Evolutionary conservation across 2,113 vertebrate genomes (phyloP).

Genomic region (Dicrurus megarhynchus): DNA sequence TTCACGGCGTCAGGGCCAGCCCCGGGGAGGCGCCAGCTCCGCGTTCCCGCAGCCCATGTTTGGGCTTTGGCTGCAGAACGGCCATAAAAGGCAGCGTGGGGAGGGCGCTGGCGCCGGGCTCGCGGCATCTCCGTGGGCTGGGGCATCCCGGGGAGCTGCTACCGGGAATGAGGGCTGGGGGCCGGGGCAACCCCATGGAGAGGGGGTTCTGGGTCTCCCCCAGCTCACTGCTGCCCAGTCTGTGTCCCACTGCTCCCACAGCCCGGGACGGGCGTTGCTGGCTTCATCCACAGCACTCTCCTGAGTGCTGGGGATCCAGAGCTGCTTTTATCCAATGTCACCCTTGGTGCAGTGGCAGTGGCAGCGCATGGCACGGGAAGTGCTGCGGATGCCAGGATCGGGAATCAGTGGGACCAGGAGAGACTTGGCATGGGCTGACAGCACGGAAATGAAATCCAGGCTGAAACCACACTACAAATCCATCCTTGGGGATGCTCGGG

Average conservation of each 20-base stretch:
- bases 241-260: neutral
- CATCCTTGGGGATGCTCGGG: neutral
- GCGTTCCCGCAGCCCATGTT: constrained; percentile 3
- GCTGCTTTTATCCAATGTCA: fast-evolving
- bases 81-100: constrained; percentile 63
- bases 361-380: fast-evolving
- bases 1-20: neutral
- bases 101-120: neutral
- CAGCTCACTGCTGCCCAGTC: fast-evolving
- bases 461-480: neutral
- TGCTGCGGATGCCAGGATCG: neutral
- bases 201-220: neutral
- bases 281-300: fast-evolving
- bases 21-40: neutral
- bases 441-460: neutral
- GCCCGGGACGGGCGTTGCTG: neutral
- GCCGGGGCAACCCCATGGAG: fast-evolving
- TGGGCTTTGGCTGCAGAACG: constrained; percentile 5
- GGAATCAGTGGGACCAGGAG: neutral
- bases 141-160: neutral
- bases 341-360: fast-evolving
- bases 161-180: neutral
- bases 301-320: neutral
- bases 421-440: neutral
- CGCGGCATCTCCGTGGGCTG: neutral